Evolutionary conservation across 2,888 invertebrate genomes (phyloP), one percentile per base, ranked within the genome.

Genomic region (Lymantria monacha): DNA sequence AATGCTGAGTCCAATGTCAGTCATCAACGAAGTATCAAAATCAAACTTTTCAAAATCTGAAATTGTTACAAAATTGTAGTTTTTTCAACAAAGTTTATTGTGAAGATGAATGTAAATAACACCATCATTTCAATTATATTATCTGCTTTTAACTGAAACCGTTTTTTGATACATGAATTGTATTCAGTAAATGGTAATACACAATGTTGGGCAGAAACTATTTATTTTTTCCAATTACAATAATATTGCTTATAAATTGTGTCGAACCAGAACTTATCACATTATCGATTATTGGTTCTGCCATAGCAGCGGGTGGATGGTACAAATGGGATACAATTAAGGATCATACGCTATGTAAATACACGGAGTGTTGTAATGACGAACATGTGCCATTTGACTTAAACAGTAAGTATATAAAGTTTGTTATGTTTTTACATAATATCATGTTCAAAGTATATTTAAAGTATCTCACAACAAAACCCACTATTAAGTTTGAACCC

Each of bases 281-380:
- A 31, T 40, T 72, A 12, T 64, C 80, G 12, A 7, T 85, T 41
- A 36, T 87, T 48, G 75, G 86, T 11, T 63, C 79, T 42, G 78
- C 79, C 14, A 46, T 78, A 15, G 10, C 79, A 7, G 76, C 81
- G 12, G 70, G 86, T 47, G 73, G 85, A 30, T 87, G 78, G 79
- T 84, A 77, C 53, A 83, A 83, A 59, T 90, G 87, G 87, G 76
- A 83, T 59, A 63, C 65, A 3, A 53, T 91, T 51, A 87, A 86
- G 69, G 83, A 87, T 46, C 78, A 87, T 51, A 88, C 90, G 9
- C 49, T 81, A 55, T 94, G 95, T 67, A 83, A 74, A 33, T 81
- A 85, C 14, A 69, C 61, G 13, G 95, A 95, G 78, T 95, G 95
- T 68, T 95, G 95, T 70, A 90, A 86, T 63, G 78, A 89, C 12